Conservation (phyloP, 1,140 invertebrate species). For the Tetramorium alpestre region DNA sequence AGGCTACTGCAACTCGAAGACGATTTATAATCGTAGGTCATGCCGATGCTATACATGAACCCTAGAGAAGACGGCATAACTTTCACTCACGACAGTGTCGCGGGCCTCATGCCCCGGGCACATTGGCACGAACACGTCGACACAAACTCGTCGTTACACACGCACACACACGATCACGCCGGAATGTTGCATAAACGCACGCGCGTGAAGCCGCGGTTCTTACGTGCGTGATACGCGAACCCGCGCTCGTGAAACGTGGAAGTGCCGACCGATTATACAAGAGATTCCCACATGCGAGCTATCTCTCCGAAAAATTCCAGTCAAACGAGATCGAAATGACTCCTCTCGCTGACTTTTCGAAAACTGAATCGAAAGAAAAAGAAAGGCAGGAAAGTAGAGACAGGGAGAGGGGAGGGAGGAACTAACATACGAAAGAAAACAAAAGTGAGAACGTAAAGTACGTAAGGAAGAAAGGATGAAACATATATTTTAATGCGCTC, state of each 20-base stretch:
- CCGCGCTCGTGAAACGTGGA: conserved; percentile 68
- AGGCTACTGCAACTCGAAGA: not conserved
- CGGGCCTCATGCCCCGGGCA: conserved; percentile 48
- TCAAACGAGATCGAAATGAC: conserved; percentile 8
- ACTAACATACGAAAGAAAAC: not conserved
- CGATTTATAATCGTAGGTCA: conserved; percentile 71
- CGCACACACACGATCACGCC: not conserved
- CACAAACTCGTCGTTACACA: not conserved
- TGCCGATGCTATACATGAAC: conserved; percentile 39
- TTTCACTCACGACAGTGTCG: conserved; percentile 74
- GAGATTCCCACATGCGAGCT: conserved; percentile 46
- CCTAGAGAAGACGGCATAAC: conserved; percentile 62
- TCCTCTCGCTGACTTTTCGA: not conserved
- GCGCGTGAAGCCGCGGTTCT: conserved; percentile 49
- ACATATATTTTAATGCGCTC: not conserved
- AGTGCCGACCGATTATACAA: conserved; percentile 65
- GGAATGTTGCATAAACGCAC: conserved; percentile 68
- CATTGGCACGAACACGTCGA: not conserved
- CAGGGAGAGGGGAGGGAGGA: not conserved
- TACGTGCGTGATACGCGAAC: conserved; percentile 50
- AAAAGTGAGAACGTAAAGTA: not conserved
- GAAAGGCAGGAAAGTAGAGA: not conserved
- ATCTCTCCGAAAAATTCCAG: conserved; percentile 45
- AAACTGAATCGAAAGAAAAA: conserved; percentile 2
- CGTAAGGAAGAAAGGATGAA: not conserved